phyloP scores from a whole-genome alignment of 2,113 vertebrate genomes.

The Ammospiza nelsoni region DNA sequence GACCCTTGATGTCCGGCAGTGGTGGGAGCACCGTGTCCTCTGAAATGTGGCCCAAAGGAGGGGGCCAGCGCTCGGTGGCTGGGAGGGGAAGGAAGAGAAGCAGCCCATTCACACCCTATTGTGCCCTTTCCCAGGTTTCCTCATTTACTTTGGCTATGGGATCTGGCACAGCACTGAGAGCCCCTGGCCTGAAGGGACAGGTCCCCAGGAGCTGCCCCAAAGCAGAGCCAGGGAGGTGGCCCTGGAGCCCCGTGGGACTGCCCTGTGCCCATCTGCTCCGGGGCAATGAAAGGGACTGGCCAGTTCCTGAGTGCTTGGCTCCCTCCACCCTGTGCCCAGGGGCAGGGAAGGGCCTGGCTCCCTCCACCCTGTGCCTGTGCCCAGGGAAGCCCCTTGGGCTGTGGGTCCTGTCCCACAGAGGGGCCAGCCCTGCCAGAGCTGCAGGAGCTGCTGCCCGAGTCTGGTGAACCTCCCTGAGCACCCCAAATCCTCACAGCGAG shows the following conservation, averaged over 20 bases:
- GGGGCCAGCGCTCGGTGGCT: not conserved
- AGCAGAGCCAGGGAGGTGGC: not conserved
- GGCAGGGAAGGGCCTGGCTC: not conserved
- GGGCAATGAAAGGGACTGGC: not conserved
- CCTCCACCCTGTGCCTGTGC: too few relatives aligned
- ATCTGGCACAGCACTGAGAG: conserved; percentile 78
- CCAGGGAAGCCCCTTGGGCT: not conserved
- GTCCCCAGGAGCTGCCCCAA: rapidly evolving
- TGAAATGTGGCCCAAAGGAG: not conserved
- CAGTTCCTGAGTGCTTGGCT: not conserved
- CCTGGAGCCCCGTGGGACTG: rapidly evolving
- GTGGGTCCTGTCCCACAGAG: rapidly evolving
- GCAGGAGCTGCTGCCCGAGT: not conserved
- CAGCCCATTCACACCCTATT: not conserved
- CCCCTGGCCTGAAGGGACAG: not conserved
- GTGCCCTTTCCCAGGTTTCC: conserved; percentile 69
- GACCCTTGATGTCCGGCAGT: not conserved
- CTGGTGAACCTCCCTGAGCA: conserved; percentile 66
- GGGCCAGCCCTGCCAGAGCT: not conserved
- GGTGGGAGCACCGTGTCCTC: not conserved
- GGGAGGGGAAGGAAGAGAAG: not conserved
- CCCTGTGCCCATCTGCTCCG: rapidly evolving
- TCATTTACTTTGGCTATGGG: conserved; percentile 86
- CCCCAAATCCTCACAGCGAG: conserved; percentile 52
- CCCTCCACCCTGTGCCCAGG: too few relatives aligned